These are phyloP conservation scores for Nemoura dubitans DNA, from an alignment of 2,888 invertebrate genomes.

Conservation along the genomic window DNA sequence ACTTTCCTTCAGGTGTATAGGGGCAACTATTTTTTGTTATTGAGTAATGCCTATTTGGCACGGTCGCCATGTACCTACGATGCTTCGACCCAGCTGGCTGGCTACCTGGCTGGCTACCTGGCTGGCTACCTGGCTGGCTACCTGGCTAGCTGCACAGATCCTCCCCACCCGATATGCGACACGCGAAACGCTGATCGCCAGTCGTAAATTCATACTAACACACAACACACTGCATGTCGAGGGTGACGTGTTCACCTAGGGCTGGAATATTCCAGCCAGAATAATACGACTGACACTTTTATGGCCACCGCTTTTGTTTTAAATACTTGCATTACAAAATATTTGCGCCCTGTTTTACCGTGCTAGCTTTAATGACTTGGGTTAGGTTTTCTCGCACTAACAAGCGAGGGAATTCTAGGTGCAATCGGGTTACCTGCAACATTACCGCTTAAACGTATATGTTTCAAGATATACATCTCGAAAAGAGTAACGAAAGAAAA, in stretches of 20 bases:
- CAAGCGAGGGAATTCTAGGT: background rate
- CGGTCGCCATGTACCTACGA: conserved; percentile 40
- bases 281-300: conserved; percentile 9
- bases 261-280: background rate
- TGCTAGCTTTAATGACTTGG: background rate
- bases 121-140: background rate
- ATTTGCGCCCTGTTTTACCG: background rate
- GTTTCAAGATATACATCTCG: too few relatives aligned
- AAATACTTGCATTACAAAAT: background rate
- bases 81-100: too few relatives aligned
- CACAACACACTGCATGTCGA: background rate
- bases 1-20: background rate
- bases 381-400: background rate
- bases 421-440: too few relatives aligned
- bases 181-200: conserved; percentile 32
- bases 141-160: background rate
- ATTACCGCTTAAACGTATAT: too few relatives aligned
- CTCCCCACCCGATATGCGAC: background rate
- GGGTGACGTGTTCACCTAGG: background rate
- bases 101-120: too few relatives aligned
- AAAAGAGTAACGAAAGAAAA: background rate
- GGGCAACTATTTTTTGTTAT: conserved; percentile 32
- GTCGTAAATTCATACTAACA: background rate
- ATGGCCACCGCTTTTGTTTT: background rate
- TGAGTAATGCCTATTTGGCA: conserved; percentile 47